A percentile compares a stretch with the other conserved stretches of the same genome.
Conservation (phyloP, 1,140 invertebrate genomes). For the Trichoplusia ni region DNA sequence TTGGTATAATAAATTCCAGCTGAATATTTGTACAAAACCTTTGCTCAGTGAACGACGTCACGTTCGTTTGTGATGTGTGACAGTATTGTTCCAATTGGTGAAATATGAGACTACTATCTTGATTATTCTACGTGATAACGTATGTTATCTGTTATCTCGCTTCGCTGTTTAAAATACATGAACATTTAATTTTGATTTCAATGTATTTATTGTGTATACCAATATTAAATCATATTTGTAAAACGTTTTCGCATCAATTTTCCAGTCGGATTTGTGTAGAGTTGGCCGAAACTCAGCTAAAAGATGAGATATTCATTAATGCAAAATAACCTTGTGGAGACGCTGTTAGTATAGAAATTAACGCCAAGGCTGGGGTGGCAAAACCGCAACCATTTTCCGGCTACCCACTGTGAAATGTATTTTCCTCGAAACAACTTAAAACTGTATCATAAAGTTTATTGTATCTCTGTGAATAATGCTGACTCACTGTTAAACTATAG, state of each 20-base stretch:
- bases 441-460: constrained; percentile 22
- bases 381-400: constrained; percentile 7
- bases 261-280: too few species aligned
- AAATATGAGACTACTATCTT: not conserved
- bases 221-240: not conserved
- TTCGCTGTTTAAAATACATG: not conserved
- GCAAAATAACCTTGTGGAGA: not conserved
- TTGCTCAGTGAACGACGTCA: not conserved
- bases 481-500: not conserved
- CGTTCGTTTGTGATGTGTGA: not conserved
- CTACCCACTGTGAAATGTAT: constrained; percentile 3
- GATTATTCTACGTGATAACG: not conserved
- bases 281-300: too few species aligned
- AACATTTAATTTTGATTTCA: too few species aligned
- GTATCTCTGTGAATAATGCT: not conserved
- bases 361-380: constrained; percentile 5
- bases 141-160: constrained; percentile 5
- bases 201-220: not conserved
- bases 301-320: not conserved
- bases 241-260: too few species aligned
- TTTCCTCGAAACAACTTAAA: not conserved
- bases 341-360: not conserved
- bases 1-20: too few species aligned
- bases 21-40: too few species aligned
- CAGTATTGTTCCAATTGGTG: too few species aligned